Evolutionary conservation across 1,140 invertebrate genomes (phyloP).

Genomic region (Drosophila hydei): DNA sequence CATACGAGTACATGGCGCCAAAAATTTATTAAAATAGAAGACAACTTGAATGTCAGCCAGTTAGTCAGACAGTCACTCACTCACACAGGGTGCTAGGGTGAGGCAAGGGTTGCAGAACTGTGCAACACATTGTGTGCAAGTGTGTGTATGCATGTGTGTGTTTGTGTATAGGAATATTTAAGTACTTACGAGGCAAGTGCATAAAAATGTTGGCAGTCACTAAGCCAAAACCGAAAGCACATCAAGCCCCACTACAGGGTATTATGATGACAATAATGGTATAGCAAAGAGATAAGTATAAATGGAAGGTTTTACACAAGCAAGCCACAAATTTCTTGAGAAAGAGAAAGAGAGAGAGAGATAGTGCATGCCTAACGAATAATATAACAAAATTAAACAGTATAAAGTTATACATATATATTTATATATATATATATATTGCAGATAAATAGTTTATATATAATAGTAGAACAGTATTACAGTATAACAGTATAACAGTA

Average conservation of each 20-base stretch:
- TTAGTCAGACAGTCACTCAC: constrained; percentile 21
- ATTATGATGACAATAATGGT: not conserved
- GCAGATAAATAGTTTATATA: no score
- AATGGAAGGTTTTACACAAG: no score
- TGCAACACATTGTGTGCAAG: not conserved
- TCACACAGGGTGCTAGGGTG: not conserved
- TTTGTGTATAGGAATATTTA: not conserved
- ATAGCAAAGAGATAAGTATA: no score
- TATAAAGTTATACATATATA: no score
- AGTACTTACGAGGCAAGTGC: not conserved
- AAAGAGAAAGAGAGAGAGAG: no score
- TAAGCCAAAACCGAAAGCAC: not conserved
- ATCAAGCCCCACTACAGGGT: not conserved
- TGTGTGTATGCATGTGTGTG: not conserved
- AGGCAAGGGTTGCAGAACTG: not conserved
- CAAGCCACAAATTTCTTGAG: no score
- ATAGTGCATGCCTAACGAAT: no score
- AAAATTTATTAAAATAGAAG: constrained; percentile 78
- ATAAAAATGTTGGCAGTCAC: not conserved
- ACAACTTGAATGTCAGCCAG: constrained; percentile 57
- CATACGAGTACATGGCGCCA: constrained; percentile 55
- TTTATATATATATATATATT: no score
- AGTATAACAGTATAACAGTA: no score
- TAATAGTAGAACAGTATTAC: no score
- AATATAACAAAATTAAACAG: no score